Conservation (phyloP, 2,888 invertebrate species). For the Hyposoter didymator region DNA sequence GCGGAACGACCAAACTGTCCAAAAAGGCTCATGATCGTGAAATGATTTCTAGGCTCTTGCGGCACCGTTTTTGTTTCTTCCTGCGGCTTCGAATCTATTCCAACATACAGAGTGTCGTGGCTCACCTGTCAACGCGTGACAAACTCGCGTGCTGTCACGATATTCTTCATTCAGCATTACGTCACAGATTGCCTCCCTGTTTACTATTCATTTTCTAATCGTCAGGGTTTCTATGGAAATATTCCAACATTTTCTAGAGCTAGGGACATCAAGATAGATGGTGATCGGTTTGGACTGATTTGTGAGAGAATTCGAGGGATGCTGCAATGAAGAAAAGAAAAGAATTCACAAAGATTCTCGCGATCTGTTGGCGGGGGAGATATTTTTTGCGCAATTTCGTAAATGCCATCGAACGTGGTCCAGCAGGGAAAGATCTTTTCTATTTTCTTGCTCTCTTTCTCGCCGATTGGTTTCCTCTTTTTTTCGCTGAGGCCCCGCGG, state of each 20-base stretch:
- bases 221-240: neutral
- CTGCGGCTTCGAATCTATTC: constrained; percentile 17
- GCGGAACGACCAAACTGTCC: constrained; percentile 7
- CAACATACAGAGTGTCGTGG: constrained; percentile 1
- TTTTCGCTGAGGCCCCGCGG: constrained; percentile 47
- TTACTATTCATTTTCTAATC: neutral
- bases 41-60: constrained; percentile 22
- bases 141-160: constrained; percentile 61
- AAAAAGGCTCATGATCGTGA: constrained; percentile 20
- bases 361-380: constrained; percentile 7
- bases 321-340: neutral
- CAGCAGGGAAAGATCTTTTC: neutral
- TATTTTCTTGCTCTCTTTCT: constrained; percentile 4
- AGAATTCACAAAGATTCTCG: neutral
- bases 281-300: constrained; percentile 14
- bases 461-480: constrained; percentile 11
- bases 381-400: constrained; percentile 15
- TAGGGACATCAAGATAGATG: neutral
- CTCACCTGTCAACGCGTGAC: constrained; percentile 59
- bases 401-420: constrained; percentile 29
- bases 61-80: neutral
- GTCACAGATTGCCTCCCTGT: constrained; percentile 3
- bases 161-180: neutral
- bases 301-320: neutral
- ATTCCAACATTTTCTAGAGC: neutral